These are phyloP conservation scores for Channa striata DNA, from an alignment of 2,797 vertebrate genomes.

Conservation along the genomic window DNA sequence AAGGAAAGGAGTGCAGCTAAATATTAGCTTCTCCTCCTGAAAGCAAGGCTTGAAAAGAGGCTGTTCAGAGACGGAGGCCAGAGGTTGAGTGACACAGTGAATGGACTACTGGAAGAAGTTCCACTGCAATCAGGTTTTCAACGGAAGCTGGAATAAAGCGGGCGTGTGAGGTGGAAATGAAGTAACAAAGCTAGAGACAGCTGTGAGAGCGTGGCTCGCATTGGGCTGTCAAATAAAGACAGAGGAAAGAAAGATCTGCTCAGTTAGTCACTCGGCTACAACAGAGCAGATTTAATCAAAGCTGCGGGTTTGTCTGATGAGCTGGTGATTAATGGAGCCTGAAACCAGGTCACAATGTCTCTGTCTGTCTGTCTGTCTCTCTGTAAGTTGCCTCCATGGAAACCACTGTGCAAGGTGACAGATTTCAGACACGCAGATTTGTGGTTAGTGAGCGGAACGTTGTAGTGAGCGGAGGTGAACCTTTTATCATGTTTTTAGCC, in stretches of 20 bases:
- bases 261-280: constrained; percentile 44
- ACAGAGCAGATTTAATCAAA: constrained; percentile 73
- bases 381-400: constrained; percentile 26
- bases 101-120: constrained; percentile 16
- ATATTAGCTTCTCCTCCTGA: constrained; percentile 13
- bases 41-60: constrained; percentile 25
- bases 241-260: constrained; percentile 24
- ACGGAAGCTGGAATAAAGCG: constrained; percentile 11
- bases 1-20: neutral
- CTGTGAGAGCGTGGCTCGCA: constrained; percentile 16
- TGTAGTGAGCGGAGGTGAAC: constrained; percentile 5
- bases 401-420: constrained; percentile 10
- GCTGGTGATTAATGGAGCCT: constrained; percentile 75
- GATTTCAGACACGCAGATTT: constrained; percentile 6
- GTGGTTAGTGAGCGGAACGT: neutral
- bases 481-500: neutral
- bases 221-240: constrained; percentile 20
- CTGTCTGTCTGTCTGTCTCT: constrained; percentile 30
- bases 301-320: constrained; percentile 64
- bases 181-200: constrained; percentile 4
- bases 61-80: neutral
- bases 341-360: constrained; percentile 72
- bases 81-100: constrained; percentile 2
- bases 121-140: constrained; percentile 16
- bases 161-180: constrained; percentile 16